A percentile compares a stretch with the other conserved stretches of the same genome.
Conservation (phyloP, 2,888 invertebrate genomes). For the Phengaris arion region DNA sequence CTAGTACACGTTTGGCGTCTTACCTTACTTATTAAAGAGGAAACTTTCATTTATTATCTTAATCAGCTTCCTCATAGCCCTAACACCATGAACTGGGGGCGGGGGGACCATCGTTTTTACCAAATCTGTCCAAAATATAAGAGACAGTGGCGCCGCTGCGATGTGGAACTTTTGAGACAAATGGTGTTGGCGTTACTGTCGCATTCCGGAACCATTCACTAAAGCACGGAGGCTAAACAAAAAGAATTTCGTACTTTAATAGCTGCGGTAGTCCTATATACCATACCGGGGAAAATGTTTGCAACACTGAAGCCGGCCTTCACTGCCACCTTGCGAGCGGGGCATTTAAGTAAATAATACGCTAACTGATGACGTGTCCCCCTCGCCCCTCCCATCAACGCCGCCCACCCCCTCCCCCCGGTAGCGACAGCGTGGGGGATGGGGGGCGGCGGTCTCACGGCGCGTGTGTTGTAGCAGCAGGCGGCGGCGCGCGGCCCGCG, state of each 20-base stretch:
- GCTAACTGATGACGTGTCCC: no score
- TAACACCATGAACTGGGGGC: neutral
- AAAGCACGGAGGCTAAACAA: no score
- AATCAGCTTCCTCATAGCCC: neutral
- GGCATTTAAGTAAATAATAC: no score
- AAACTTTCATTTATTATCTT: neutral
- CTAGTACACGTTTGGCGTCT: no score
- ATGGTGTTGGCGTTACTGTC: neutral
- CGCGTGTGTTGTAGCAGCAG: slow-evolving; percentile 44
- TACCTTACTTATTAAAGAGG: neutral
- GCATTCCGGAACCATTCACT: no score
- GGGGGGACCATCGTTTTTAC: neutral
- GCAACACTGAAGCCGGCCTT: no score
- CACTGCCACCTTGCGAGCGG: no score
- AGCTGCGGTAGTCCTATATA: no score
- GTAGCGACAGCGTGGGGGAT: neutral
- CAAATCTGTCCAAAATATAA: neutral
- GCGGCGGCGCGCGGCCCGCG: slow-evolving; percentile 83
- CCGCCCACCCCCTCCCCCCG: neutral
- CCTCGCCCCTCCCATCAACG: neutral
- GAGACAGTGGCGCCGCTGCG: neutral
- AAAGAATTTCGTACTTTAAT: no score
- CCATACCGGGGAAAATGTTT: no score
- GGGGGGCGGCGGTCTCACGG: slow-evolving; percentile 28
- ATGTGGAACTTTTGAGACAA: neutral